These are phyloP conservation scores for Bembecia ichneumoniformis DNA, from an alignment of 2,888 invertebrate species.

Conservation along the genomic window DNA sequence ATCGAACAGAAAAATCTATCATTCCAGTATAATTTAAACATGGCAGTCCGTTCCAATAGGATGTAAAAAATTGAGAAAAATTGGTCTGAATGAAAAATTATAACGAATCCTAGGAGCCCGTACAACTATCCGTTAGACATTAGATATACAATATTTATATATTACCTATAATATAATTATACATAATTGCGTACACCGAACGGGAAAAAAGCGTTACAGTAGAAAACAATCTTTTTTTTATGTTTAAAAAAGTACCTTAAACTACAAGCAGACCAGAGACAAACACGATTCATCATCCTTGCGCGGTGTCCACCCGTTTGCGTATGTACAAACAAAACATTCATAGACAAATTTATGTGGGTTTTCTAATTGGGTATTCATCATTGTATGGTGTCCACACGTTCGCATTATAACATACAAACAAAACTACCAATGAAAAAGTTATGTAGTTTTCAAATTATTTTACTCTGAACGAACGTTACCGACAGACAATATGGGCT, in stretches of 20 bases:
- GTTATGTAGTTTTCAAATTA: no score
- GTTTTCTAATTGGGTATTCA: no score
- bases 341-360: no score
- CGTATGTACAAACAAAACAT: no score
- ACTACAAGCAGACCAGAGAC: conserved; percentile 58
- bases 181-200: conserved; percentile 50
- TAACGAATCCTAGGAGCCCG: conserved; percentile 27
- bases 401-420: no score
- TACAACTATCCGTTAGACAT: conserved; percentile 37
- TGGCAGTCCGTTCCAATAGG: conserved; percentile 64
- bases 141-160: neutral
- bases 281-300: conserved; percentile 12
- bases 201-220: conserved; percentile 61
- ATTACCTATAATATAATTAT: conserved; percentile 21
- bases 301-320: no score
- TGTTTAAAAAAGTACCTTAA: conserved; percentile 54
- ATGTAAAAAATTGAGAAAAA: conserved; percentile 62
- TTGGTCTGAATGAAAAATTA: conserved; percentile 57
- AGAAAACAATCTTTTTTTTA: conserved; percentile 57
- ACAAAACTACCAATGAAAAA: no score
- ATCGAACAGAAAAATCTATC: neutral
- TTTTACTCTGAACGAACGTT: no score
- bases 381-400: no score
- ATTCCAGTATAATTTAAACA: conserved; percentile 32
- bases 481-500: no score